A percentile compares a stretch with the other conserved stretches of the same genome.
Evolutionary conservation across 2,113 vertebrate genomes (phyloP).

Genomic region (Echinops telfairi): DNA sequence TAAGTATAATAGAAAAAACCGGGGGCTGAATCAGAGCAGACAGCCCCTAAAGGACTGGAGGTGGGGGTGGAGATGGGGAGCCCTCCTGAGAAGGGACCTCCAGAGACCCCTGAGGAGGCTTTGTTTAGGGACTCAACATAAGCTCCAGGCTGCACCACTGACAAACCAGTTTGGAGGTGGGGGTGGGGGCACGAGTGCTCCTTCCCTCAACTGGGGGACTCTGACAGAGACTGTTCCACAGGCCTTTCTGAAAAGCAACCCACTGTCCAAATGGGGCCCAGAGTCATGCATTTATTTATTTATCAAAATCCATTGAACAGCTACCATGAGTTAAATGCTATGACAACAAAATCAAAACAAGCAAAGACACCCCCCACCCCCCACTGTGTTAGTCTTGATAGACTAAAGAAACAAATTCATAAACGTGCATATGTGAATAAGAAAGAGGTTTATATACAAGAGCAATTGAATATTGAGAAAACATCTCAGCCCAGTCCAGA

Average conservation of each 20-base stretch:
- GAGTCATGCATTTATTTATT: not conserved
- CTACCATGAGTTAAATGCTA: not conserved
- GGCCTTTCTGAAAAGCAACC: conserved; percentile 34
- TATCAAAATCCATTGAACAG: not conserved
- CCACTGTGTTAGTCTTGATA: not conserved
- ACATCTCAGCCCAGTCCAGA: too few relatives aligned
- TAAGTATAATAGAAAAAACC: conserved; percentile 43
- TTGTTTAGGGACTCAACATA: conserved; percentile 35
- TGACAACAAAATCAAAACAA: not conserved
- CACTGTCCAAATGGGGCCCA: not conserved
- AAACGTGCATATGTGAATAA: too few relatives aligned
- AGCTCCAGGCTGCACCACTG: not conserved
- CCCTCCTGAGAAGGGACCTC: too few relatives aligned
- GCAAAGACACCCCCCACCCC: too few relatives aligned
- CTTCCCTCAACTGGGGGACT: not conserved
- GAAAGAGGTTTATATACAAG: too few relatives aligned
- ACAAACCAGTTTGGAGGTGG: not conserved
- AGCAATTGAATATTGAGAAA: too few relatives aligned
- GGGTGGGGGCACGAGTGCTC: not conserved
- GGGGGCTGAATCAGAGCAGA: not conserved
- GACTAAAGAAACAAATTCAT: too few relatives aligned
- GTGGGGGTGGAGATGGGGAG: too few relatives aligned
- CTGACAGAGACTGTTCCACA: not conserved
- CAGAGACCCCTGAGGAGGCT: not conserved
- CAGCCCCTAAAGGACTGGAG: not conserved